Conservation (phyloP, 2,888 invertebrate species). For the Leptarthrus brevirostris region DNA sequence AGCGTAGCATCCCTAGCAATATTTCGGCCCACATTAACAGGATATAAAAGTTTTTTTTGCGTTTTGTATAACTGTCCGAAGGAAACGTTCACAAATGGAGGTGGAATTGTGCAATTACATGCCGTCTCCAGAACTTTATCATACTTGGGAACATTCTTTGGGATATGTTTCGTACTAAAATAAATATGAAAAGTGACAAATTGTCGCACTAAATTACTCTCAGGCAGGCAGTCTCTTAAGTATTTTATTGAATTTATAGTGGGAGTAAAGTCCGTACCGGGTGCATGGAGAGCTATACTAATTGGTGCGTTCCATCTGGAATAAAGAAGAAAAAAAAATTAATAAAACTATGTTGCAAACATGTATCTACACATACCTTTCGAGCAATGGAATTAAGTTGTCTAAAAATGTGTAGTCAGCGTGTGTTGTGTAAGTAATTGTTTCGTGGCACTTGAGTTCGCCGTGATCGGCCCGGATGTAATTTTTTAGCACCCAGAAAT, state of each 20-base stretch:
- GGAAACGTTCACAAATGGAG: conserved; percentile 77
- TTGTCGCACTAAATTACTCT: conserved; percentile 76
- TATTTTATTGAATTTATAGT: conserved; percentile 85
- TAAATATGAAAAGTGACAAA: conserved; percentile 90
- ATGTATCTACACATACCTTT: conserved; percentile 71
- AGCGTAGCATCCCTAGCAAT: conserved; percentile 86
- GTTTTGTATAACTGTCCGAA: conserved; percentile 79
- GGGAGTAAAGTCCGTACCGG: conserved; percentile 82
- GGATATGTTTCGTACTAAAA: conserved; percentile 88
- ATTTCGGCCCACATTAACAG: conserved; percentile 90
- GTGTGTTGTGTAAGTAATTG: conserved; percentile 91
- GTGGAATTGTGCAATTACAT: conserved; percentile 77
- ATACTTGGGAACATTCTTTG: conserved; percentile 77
- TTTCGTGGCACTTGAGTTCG: conserved; percentile 80
- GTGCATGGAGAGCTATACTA: conserved; percentile 88
- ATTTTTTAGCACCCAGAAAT: conserved; percentile 91
- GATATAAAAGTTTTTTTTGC: conserved; percentile 84
- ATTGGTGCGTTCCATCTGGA: conserved; percentile 86
- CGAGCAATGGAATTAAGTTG: conserved; percentile 85
- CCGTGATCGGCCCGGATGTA: conserved; percentile 81
- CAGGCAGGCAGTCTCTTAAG: conserved; percentile 79
- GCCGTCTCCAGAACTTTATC: conserved; percentile 72
- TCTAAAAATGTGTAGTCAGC: conserved; percentile 92
- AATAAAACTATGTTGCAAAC: no score
- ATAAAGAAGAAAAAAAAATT: conserved; percentile 28